Conservation (phyloP, 1,140 invertebrate genomes). For the Belonocnema kinseyi region DNA sequence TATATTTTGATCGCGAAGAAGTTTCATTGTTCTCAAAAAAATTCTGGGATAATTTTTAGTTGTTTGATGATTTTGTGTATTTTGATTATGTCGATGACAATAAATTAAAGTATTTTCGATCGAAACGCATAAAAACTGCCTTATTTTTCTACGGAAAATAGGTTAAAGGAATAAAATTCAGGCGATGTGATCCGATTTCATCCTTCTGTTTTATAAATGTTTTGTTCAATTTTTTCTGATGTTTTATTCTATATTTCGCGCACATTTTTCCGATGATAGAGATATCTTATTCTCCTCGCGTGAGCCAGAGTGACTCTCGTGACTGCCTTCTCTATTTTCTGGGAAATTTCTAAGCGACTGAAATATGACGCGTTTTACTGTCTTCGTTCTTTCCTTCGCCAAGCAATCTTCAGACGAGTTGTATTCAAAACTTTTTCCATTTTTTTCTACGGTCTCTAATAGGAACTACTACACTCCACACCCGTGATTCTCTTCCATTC, state of each 20-base stretch:
- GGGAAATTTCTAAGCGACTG: constrained; percentile 39
- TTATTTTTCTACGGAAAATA: too few relatives aligned
- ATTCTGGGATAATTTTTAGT: too few relatives aligned
- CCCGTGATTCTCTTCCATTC: background rate
- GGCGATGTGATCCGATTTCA: too few relatives aligned
- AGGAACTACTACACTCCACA: background rate
- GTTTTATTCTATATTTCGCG: background rate
- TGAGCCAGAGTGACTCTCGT: background rate
- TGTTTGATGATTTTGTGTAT: too few relatives aligned
- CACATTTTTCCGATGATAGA: constrained; percentile 22
- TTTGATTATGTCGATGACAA: too few relatives aligned
- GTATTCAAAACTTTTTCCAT: constrained; percentile 32
- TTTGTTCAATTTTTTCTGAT: too few relatives aligned
- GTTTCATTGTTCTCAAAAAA: too few relatives aligned
- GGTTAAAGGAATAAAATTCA: too few relatives aligned
- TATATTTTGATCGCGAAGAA: too few relatives aligned
- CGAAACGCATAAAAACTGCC: too few relatives aligned
- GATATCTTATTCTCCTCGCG: constrained; percentile 15
- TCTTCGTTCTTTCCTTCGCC: constrained; percentile 2
- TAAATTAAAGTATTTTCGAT: too few relatives aligned
- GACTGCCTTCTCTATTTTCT: constrained; percentile 27
- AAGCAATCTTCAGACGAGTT: constrained; percentile 11
- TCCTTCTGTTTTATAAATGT: too few relatives aligned
- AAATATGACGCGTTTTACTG: constrained; percentile 38
- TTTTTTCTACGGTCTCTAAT: background rate